Evolutionary conservation across 1,140 invertebrate genomes (phyloP).

Genomic region (Drosophila albomicans): DNA sequence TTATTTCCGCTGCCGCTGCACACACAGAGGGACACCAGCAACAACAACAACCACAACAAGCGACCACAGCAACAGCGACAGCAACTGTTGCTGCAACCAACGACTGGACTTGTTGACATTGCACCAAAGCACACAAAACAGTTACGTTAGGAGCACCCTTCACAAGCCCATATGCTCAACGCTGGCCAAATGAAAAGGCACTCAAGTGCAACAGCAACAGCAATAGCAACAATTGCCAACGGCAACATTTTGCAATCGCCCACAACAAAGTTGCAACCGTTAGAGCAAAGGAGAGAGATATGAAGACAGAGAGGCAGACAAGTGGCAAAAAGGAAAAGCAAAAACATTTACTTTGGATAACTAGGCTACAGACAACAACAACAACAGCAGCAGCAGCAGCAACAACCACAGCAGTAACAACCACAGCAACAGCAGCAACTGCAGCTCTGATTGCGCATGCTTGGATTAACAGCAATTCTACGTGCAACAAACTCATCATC

Average conservation of each 20-base stretch:
- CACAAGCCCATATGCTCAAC: slow-evolving; percentile 20
- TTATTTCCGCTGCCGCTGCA: slow-evolving; percentile 21
- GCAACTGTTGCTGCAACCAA: slow-evolving; percentile 23
- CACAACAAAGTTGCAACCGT: slow-evolving; percentile 24
- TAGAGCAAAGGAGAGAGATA: too few species aligned
- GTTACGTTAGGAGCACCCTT: slow-evolving; percentile 30
- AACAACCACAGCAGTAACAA: slow-evolving; percentile 29
- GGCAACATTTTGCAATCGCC: slow-evolving; percentile 55
- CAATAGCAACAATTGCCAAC: slow-evolving; percentile 47
- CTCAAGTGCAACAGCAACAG: slow-evolving; percentile 54
- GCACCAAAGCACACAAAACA: slow-evolving; percentile 1
- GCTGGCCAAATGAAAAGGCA: slow-evolving; percentile 53
- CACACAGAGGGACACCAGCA: slow-evolving; percentile 19
- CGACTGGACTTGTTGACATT: slow-evolving; percentile 41
- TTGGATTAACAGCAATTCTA: slow-evolving; percentile 20
- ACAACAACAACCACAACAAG: background rate
- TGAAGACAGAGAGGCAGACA: background rate
- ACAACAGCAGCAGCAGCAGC: slow-evolving; percentile 22
- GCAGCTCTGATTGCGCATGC: slow-evolving; percentile 10
- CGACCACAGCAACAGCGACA: slow-evolving; percentile 11
- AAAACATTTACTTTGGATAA: slow-evolving; percentile 44
- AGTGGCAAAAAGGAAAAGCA: slow-evolving; percentile 21
- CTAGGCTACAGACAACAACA: slow-evolving; percentile 34
- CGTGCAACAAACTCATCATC: slow-evolving; percentile 18
- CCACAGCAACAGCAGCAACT: slow-evolving; percentile 5